Evolutionary conservation across 2,888 invertebrate genomes (phyloP).

Genomic region (Troilus luridus): DNA sequence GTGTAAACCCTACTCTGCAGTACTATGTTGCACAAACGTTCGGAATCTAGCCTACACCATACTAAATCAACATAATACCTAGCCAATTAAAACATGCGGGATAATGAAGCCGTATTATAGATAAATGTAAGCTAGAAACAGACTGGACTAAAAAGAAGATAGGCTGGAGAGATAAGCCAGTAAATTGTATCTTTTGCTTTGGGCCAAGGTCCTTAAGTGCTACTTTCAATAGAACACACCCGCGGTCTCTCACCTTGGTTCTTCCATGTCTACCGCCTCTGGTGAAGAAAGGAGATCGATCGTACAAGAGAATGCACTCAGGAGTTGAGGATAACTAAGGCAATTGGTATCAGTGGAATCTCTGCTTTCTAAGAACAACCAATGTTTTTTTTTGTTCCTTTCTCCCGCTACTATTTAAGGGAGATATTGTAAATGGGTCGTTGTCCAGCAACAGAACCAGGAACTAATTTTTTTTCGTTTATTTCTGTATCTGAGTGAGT

Average conservation of each 20-base stretch:
- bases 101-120: not conserved
- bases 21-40: not conserved
- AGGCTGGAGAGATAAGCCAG: not conserved
- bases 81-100: not conserved
- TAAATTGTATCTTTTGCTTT: not conserved
- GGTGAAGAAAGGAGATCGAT: not conserved
- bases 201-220: not conserved
- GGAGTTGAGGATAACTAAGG: not conserved
- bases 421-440: too few species aligned
- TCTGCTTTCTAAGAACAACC: not conserved
- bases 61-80: not conserved
- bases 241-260: not conserved
- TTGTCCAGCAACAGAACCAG: too few species aligned
- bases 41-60: not conserved
- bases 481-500: too few species aligned
- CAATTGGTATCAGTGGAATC: not conserved
- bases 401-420: too few species aligned
- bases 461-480: too few species aligned
- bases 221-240: constrained; percentile 13
- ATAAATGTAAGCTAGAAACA: not conserved
- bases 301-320: not conserved
- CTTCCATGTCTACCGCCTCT: not conserved
- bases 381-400: not conserved
- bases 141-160: not conserved
- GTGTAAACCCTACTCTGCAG: not conserved